Conservation (phyloP, 2,113 vertebrate genomes). For the Neolamprologus devosi region DNA sequence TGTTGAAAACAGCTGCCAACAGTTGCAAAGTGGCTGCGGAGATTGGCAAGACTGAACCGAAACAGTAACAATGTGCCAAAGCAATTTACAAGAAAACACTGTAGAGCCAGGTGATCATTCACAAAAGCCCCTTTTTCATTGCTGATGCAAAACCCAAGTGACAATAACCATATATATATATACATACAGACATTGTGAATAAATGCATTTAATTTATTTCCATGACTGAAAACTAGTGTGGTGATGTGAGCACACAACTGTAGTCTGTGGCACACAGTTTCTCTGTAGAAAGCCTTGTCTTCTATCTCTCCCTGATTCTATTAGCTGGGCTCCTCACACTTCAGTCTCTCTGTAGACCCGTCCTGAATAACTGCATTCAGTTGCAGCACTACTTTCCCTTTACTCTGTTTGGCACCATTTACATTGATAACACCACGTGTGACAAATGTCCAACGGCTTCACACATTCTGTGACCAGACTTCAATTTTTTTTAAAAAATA, state of each 20-base stretch:
- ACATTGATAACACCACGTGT: neutral
- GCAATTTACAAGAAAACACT: neutral
- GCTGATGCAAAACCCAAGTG: neutral
- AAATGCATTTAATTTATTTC: neutral
- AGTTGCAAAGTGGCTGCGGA: neutral
- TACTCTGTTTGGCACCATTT: neutral
- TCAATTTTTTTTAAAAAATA: accelerated
- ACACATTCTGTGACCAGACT: neutral
- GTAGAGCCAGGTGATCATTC: neutral
- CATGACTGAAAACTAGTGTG: neutral
- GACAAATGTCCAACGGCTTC: neutral
- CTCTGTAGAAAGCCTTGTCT: neutral
- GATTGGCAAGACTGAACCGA: neutral
- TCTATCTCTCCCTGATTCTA: neutral
- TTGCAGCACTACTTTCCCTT: neutral
- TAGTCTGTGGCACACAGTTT: neutral
- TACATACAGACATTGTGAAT: neutral
- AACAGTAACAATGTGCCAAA: neutral
- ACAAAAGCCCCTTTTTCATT: neutral
- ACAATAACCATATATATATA: neutral
- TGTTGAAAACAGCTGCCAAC: neutral
- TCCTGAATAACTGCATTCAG: conserved; percentile 16
- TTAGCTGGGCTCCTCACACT: neutral
- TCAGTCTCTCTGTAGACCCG: neutral
- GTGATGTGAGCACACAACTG: neutral